Evolutionary conservation across 1,140 invertebrate genomes (phyloP).

Genomic region (Orchesella cincta): DNA sequence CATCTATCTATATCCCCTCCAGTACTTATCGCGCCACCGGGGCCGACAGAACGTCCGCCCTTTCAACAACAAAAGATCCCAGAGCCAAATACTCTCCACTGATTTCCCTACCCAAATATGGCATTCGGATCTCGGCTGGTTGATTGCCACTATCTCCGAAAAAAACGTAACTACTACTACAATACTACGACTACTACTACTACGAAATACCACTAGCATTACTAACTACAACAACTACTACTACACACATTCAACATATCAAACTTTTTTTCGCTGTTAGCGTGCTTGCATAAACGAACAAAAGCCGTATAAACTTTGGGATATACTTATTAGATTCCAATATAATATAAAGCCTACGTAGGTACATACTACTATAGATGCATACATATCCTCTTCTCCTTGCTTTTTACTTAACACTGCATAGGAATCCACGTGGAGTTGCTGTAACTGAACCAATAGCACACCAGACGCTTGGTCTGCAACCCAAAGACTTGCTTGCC

Average conservation of each 20-base stretch:
- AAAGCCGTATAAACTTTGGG: constrained; percentile 4
- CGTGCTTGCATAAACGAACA: constrained; percentile 2
- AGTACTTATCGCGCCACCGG: constrained; percentile 51
- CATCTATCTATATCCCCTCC: constrained; percentile 29
- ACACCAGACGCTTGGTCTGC: not conserved
- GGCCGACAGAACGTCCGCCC: constrained; percentile 50
- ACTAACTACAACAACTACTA: constrained; percentile 16
- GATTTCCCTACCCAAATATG: constrained; percentile 51
- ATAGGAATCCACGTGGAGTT: constrained; percentile 12
- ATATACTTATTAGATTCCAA: constrained; percentile 2
- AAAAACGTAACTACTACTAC: constrained; percentile 23
- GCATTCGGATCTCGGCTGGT: constrained; percentile 47
- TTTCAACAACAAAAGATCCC: constrained; percentile 51
- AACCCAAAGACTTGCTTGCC: not conserved
- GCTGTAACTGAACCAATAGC: not conserved
- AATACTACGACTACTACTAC: constrained; percentile 21
- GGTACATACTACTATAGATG: not conserved
- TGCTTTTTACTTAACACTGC: no score
- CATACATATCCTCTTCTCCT: not conserved
- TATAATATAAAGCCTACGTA: not conserved
- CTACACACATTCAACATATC: constrained; percentile 24
- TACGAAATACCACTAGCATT: constrained; percentile 17
- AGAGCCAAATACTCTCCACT: constrained; percentile 51
- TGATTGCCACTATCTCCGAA: constrained; percentile 45
- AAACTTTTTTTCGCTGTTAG: constrained; percentile 24